These are phyloP conservation scores for Episyrphus balteatus DNA, from an alignment of 1,140 invertebrate genomes.

Conservation along the genomic window DNA sequence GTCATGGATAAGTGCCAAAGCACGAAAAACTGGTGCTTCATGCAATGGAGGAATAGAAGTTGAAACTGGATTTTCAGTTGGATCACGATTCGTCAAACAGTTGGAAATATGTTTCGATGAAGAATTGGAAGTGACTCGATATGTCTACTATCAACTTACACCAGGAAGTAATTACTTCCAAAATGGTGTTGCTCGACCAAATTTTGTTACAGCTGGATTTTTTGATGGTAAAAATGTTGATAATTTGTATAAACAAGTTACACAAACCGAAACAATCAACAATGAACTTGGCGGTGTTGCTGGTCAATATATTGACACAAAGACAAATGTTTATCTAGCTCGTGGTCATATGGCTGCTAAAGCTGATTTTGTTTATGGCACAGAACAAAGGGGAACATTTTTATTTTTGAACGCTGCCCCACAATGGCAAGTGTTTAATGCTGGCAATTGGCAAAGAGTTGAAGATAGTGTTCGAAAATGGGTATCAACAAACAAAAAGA, in stretches of 20 bases:
- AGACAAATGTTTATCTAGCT: slow-evolving; percentile 38
- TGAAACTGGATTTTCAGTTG: slow-evolving; percentile 1
- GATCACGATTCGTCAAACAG: slow-evolving; percentile 30
- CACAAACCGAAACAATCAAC: slow-evolving; percentile 26
- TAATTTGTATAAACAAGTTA: slow-evolving; percentile 25
- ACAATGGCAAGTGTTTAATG: slow-evolving; percentile 54
- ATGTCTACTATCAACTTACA: slow-evolving; percentile 30
- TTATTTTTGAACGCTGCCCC: slow-evolving; percentile 53
- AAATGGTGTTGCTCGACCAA: slow-evolving; percentile 26
- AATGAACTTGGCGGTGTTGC: slow-evolving; percentile 26
- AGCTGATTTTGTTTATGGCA: slow-evolving; percentile 49
- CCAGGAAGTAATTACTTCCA: slow-evolving; percentile 32
- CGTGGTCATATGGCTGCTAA: slow-evolving; percentile 58
- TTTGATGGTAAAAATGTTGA: slow-evolving; percentile 33
- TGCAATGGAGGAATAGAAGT: slow-evolving; percentile 30
- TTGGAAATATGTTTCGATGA: slow-evolving; percentile 39
- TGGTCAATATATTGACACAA: slow-evolving; percentile 19
- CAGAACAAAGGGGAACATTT: slow-evolving; percentile 52
- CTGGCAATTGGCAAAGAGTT: slow-evolving; percentile 48
- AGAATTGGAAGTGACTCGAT: slow-evolving; percentile 32
- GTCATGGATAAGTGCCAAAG: slow-evolving; percentile 25
- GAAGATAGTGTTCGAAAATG: slow-evolving; percentile 39
- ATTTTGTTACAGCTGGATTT: slow-evolving; percentile 26
- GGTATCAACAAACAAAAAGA: slow-evolving; percentile 23
- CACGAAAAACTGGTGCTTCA: slow-evolving; percentile 22